Percentiles rank a stretch among this genome's conserved stretches.
Evolutionary conservation across 2,113 vertebrate genomes (phyloP).

Genomic region (Pachyramphus minor): DNA sequence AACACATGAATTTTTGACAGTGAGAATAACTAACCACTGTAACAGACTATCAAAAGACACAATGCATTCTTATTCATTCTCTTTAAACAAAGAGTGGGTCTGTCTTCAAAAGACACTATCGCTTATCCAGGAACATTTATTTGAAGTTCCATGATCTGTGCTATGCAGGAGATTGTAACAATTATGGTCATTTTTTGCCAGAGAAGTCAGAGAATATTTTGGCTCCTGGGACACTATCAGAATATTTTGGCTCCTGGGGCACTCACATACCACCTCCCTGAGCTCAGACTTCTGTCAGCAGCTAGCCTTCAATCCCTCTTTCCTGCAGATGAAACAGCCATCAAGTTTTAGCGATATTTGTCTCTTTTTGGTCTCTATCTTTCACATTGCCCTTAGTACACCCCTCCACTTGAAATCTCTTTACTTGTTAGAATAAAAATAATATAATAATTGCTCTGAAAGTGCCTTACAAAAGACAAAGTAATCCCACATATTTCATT

Average conservation of each 20-base stretch:
- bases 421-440: not conserved
- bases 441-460: not conserved
- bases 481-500: not conserved
- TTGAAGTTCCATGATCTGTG: not conserved
- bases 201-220: not conserved
- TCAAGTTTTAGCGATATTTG: not conserved
- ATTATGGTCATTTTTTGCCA: not conserved
- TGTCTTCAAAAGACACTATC: not conserved
- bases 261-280: not conserved
- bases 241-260: not conserved
- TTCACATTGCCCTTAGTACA: not conserved
- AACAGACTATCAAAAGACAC: not conserved
- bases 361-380: not conserved
- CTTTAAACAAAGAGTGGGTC: not conserved
- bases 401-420: not conserved
- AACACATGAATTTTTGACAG: not conserved
- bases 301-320: not conserved
- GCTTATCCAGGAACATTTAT: not conserved
- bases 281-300: not conserved
- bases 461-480: not conserved
- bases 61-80: not conserved
- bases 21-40: not conserved
- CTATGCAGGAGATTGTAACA: not conserved
- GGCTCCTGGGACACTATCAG: not conserved
- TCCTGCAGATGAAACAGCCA: not conserved